phyloP scores from a whole-genome alignment of 1,140 invertebrate genomes.

The Drosophila ohnishii region DNA sequence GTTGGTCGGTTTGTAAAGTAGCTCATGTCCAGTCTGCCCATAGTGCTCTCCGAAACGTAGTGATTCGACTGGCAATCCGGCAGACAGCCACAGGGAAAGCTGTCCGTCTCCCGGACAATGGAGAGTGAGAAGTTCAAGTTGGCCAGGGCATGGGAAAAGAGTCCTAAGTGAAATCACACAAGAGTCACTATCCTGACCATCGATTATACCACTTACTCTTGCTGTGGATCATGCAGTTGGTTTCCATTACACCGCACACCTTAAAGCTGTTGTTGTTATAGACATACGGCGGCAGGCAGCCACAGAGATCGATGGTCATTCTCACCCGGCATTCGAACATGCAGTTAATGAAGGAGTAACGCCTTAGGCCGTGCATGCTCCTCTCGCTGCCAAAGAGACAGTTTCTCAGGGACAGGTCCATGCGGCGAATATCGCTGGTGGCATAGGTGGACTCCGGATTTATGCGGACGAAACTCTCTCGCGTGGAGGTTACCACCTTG shows the following conservation, averaged over 20 bases:
- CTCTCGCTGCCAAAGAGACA: slow-evolving; percentile 86
- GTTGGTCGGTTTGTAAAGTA: slow-evolving; percentile 54
- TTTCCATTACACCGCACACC: slow-evolving; percentile 53
- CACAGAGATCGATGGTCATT: slow-evolving; percentile 83
- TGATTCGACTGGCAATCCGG: slow-evolving; percentile 85
- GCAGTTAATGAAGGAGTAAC: slow-evolving; percentile 87
- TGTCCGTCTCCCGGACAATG: slow-evolving; percentile 49
- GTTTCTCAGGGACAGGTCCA: slow-evolving; percentile 83
- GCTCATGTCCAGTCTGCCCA: slow-evolving; percentile 83
- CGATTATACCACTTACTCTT: slow-evolving; percentile 46
- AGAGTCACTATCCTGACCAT: background rate
- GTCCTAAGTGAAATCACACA: slow-evolving; percentile 24
- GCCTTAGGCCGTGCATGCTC: slow-evolving; percentile 73
- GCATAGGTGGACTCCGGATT: slow-evolving; percentile 86
- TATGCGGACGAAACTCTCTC: slow-evolving; percentile 85
- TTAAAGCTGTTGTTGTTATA: slow-evolving; percentile 82
- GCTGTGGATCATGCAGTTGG: slow-evolving; percentile 65
- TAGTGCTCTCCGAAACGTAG: slow-evolving; percentile 85
- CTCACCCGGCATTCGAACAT: slow-evolving; percentile 85
- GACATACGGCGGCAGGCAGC: slow-evolving; percentile 86
- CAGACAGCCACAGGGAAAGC: slow-evolving; percentile 83
- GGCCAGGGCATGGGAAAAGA: slow-evolving; percentile 68
- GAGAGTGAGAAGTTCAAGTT: slow-evolving; percentile 63
- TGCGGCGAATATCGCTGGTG: slow-evolving; percentile 83
- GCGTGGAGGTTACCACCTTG: slow-evolving; percentile 84